Conservation (phyloP, 2,113 vertebrate species). For the Neotragus moschatus region DNA sequence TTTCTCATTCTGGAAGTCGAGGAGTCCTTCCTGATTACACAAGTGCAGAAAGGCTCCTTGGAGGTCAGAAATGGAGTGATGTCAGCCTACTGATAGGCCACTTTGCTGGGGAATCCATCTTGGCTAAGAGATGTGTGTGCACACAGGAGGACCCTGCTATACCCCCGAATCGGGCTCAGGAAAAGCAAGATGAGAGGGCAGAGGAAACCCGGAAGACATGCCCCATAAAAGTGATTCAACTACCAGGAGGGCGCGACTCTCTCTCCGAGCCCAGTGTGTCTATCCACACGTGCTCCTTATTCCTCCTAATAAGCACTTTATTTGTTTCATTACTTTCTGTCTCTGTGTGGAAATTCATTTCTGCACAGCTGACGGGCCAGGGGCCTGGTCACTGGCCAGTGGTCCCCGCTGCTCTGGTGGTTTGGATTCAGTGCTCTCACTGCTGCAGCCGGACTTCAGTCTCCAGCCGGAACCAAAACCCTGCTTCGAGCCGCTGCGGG, state of each 20-base stretch:
- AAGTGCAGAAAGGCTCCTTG: not conserved
- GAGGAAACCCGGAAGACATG: not conserved
- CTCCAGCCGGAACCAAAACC: not conserved
- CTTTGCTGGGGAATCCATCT: not conserved
- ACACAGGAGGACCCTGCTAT: not conserved
- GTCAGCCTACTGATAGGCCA: not conserved
- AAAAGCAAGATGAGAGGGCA: not conserved
- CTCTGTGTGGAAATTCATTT: not conserved
- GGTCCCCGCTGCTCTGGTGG: not conserved
- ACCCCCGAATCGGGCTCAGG: too few species aligned
- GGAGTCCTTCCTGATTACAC: not conserved
- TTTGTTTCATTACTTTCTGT: not conserved
- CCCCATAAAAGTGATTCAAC: not conserved
- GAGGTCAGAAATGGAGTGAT: not conserved
- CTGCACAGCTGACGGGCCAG: not conserved
- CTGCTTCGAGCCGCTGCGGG: not conserved
- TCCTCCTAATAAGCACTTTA: not conserved
- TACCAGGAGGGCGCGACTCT: not conserved
- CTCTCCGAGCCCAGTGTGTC: not conserved
- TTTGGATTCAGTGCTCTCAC: not conserved
- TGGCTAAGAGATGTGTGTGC: not conserved
- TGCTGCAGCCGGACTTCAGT: not conserved
- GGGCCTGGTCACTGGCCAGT: not conserved
- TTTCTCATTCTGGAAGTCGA: not conserved
- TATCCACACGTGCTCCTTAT: not conserved